Base-by-base conservation (phyloP, 2,797 vertebrate species). In the Okamejei kenojei region DNA sequence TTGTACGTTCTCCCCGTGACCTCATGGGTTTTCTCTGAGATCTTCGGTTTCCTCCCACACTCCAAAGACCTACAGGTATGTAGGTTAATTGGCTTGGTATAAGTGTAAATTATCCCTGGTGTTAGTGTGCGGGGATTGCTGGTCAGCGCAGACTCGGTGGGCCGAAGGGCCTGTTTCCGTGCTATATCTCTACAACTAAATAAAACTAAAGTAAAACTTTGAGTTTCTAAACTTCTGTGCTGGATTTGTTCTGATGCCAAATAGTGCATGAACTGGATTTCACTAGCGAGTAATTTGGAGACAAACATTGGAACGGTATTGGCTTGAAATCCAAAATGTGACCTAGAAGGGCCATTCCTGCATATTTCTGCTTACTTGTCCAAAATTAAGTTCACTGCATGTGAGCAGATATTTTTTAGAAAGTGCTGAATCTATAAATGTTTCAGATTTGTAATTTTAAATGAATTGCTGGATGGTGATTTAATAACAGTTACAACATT, bases 341-440 rank as follows among this genome's bases (percentile, higher is more conserved):
- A 54, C 38, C 90, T 45, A 92, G 13, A 76, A 38, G 54, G 21
- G 17, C 23, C 32, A 91, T 91, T 73, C 68, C 65, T 91, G 21
- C 35, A 26, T 91, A 65, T 35, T 76, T 29, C 82, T 73, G 9
- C 8, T 38, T 45, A 45, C 2, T 45, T 45, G 45, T 92, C 71
- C 9, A 92, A 45, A 29, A 76, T 92, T 6, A 92, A 54, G 38
- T 9, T 54, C 54, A 26, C 23, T 76, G 71, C 35, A 9, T n/a
- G 23, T 92, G 26, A 32, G 35, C 68, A 91, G 38, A 74, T 23
- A 38, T 35, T 71, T 73, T 73, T 76, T 76, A 76, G 45, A 58
- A 92, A 92, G 71, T 73, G 38, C 19, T 45, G 90, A 92, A 90
- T 90, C 35, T 10, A 35, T 19, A 29, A 92, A 92, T 29, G 81